A percentile compares a stretch with the other conserved stretches of the same genome.
phyloP scores from a whole-genome alignment of 1,140 invertebrate genomes.

The Apis dorsata region DNA sequence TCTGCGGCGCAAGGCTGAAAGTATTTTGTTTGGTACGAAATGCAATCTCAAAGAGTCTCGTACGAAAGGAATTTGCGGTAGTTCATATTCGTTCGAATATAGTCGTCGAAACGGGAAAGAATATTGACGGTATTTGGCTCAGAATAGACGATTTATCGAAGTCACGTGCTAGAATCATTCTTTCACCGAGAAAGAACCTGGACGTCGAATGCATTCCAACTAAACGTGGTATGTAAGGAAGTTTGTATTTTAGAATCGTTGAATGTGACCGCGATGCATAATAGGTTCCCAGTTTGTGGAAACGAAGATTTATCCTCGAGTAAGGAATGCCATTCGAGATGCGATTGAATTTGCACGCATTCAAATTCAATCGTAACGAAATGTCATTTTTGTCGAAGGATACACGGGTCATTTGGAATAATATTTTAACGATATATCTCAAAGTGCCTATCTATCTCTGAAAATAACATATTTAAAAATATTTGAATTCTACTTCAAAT shows the following conservation, averaged over 20 bases:
- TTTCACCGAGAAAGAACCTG: slow-evolving; percentile 4
- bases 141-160: slow-evolving; percentile 16
- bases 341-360: neutral
- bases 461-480: too few relatives aligned
- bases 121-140: slow-evolving; percentile 2
- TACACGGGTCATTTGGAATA: neutral
- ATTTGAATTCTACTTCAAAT: too few relatives aligned
- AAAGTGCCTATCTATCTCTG: too few relatives aligned
- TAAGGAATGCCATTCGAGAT: neutral
- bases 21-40: neutral
- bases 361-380: neutral
- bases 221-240: neutral
- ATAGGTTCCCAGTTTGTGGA: neutral
- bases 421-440: too few relatives aligned
- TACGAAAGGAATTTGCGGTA: neutral
- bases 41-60: neutral
- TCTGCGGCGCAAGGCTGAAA: neutral
- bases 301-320: neutral
- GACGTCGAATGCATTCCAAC: slow-evolving; percentile 6
- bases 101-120: neutral
- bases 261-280: slow-evolving; percentile 7
- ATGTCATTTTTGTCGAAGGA: neutral
- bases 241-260: slow-evolving; percentile 12
- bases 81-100: slow-evolving; percentile 11
- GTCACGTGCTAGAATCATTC: slow-evolving; percentile 13